Conservation (phyloP, 2,797 vertebrate species). For the Tarsius wallacei region DNA sequence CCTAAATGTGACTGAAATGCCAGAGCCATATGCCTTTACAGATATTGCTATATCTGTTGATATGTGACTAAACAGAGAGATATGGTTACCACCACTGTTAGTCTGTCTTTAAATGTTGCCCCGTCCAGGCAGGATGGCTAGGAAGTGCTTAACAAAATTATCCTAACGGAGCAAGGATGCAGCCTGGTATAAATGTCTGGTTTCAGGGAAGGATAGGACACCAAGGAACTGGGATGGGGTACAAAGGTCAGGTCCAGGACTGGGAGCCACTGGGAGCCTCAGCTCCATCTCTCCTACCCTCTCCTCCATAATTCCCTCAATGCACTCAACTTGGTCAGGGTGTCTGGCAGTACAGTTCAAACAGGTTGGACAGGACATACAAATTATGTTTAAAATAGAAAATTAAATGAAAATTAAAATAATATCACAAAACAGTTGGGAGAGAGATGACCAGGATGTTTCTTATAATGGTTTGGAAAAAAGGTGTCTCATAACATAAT, state of each 20-base stretch:
- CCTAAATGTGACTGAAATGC: not conserved
- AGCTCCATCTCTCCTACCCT: not conserved
- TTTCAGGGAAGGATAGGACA: not conserved
- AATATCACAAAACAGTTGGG: not conserved
- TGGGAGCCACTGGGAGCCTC: not conserved
- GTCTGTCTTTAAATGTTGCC: not conserved
- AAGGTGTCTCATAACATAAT: conserved; percentile 18
- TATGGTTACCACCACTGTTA: not conserved
- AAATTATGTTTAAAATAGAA: conserved; percentile 18
- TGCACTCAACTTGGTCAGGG: not conserved
- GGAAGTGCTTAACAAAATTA: not conserved
- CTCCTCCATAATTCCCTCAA: not conserved
- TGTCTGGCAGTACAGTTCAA: not conserved
- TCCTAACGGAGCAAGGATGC: not conserved
- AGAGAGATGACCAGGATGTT: not conserved
- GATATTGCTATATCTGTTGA: not conserved
- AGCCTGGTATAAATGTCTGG: not conserved
- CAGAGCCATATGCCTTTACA: not conserved
- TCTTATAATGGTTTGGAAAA: conserved; percentile 21
- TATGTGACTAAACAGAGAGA: not conserved
- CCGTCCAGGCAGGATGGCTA: not conserved
- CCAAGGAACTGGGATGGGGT: not conserved
- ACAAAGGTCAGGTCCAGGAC: not conserved
- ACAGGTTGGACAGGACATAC: not conserved
- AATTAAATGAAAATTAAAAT: not conserved